Conservation (phyloP, 2,888 invertebrate genomes). For the Phragmatobia fuliginosa region DNA sequence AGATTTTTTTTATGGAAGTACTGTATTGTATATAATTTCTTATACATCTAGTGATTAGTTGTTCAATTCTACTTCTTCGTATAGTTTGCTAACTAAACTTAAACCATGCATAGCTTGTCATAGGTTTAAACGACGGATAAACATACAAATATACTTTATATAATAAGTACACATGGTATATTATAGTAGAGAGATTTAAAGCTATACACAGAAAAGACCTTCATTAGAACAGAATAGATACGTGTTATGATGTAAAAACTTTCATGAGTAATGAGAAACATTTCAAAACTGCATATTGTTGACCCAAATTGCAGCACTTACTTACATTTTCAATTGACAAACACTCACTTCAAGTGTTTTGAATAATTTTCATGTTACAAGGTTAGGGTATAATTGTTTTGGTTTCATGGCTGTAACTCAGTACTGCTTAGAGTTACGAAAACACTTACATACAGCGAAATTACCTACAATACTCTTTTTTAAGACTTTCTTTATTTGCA, state of each 20-base stretch:
- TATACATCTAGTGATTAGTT: too few species aligned
- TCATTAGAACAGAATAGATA: neutral
- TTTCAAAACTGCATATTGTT: neutral
- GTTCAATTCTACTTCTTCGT: too few species aligned
- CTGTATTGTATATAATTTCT: too few species aligned
- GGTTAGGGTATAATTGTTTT: slow-evolving; percentile 24
- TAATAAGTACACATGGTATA: neutral
- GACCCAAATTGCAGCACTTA: slow-evolving; percentile 1
- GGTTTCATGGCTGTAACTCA: slow-evolving; percentile 21
- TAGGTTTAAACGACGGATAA: neutral
- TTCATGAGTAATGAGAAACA: neutral
- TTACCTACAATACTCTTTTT: neutral
- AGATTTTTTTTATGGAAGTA: too few species aligned
- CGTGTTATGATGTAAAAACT: neutral
- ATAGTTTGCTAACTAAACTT: too few species aligned
- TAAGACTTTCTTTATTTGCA: neutral
- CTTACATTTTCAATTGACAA: slow-evolving; percentile 30
- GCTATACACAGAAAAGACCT: neutral
- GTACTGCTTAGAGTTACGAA: slow-evolving; percentile 35
- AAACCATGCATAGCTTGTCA: neutral
- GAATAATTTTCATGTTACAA: slow-evolving; percentile 29
- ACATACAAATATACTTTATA: neutral
- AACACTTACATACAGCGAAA: slow-evolving; percentile 2
- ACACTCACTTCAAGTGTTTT: slow-evolving; percentile 31
- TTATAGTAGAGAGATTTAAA: too few species aligned